Evolutionary conservation across 2,797 vertebrate genomes (phyloP), one percentile per base, ranked within the genome.

Genomic region (Cossypha niveicapilla): DNA sequence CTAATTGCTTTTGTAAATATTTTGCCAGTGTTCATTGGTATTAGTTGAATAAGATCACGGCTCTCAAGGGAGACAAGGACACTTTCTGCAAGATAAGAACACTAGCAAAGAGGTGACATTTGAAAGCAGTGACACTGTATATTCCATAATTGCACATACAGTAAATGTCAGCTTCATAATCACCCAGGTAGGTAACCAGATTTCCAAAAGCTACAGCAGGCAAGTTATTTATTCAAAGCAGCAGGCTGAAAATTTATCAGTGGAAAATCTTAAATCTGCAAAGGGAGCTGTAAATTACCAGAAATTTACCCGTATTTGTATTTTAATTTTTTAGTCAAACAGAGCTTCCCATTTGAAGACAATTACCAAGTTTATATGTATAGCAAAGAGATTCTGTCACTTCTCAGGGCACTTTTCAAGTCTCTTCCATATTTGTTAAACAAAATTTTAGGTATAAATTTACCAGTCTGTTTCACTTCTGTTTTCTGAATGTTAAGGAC

Each of bases 1-100:
- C 67, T 95, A 86, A 93, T 81, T 90, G 90, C 90, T 92, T 90
- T 75, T 73, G 80, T 88, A 94, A 94, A 92, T 96, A 90, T 51
- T 73, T 90, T 92, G 44, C 77, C 44, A 60, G 28, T 39, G 27
- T 88, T 83, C 58, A 28, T 73, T 53, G 51, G 16, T 93, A 28
- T 35, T 78, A 54, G 79, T 80, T 81, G 86, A 93, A 73, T 84
- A 68, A 58, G 58, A 90, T 39, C 1, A 0, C 13, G 9, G 70
- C 73, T 94, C 81, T 92, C 66, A 88, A 62, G 74, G 63, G 79
- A 90, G 57, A n/a, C 51, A 76, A 75, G 91, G 79, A 75, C 72
- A 32, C 82, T 76, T 83, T 79, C 80, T 92, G 32, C 73, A 63
- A 76, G 83, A 71, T 76, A 73, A 92, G 34, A 90, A 70, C 16